Evolutionary conservation across 2,888 invertebrate species (phyloP), one percentile per base, ranked within the genome.

Genomic region (Palloptera scutellata): DNA sequence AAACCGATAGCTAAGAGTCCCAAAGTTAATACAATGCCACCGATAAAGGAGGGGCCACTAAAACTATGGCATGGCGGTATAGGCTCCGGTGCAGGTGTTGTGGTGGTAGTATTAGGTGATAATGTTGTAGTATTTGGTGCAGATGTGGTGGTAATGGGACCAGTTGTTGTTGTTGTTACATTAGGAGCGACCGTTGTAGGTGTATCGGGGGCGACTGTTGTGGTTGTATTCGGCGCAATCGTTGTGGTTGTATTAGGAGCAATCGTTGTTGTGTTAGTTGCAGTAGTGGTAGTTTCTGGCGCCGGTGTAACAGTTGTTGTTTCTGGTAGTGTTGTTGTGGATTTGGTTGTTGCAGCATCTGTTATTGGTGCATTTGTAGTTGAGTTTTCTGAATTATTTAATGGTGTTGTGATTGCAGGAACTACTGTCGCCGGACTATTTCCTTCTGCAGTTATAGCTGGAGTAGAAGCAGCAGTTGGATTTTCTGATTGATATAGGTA

Each of bases 11-110:
- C 94, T 64, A 94, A 87, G 19, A 95, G 84, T 43, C 94, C 94
- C 20, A 91, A 85, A 10, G 93, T 91, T 68, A 96, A 86, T 41
- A 95, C 91, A 70, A 96, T 95, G 54, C 96, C 96, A 42, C 95
- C 96, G 71, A 93, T 87, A 83, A 93, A 93, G 76, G 92, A 93
- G 1, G 92, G 88, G 1, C 91, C 91, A 82, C 92, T 92, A 77
- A 93, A 93, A 55, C 89, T 88, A 79, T 83, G 76, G 48, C 83
- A 80, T 1, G 84, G 78, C 66, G 81, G 76, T 42, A 78, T 71
- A 17, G 84, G 81, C 1, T 82, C 75, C 0, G 81, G 75, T n/a
- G 76, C 48, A 42, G 72, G 60, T 10, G 80, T 72, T n/a, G 76
- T 71, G 9, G 74, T 71, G 10, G 76, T 74, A 0, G 78, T 53